Evolutionary conservation across 2,113 vertebrate species (phyloP), one percentile per base, ranked within the genome.

Genomic region (Gnathonemus echidnorhynchus): DNA sequence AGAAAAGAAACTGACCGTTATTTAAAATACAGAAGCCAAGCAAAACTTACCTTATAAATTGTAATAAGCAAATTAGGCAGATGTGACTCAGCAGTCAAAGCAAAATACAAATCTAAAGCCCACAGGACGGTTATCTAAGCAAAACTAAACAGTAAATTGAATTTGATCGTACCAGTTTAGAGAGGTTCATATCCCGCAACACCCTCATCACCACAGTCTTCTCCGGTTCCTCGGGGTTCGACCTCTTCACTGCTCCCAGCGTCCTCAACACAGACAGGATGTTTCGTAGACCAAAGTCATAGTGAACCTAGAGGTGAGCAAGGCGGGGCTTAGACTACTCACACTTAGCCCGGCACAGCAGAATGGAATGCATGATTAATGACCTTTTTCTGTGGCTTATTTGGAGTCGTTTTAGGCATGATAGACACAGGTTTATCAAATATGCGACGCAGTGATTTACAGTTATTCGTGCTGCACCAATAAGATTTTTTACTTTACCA

Each of bases 121-220:
- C 70, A 77, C 27, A 39, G 70, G 31, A 35, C 11, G 0, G 70
- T 39, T 39, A 74, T 27, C 27, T 35, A 77, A 24, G 62, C n/a
- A 77, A 35, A 77, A 77, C 70, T 42, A 88, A 45, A 80, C 11
- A 13, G 10, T 70, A 45, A 39, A 88, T 17, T 39, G 11, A 21
- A 56, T 62, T 49, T 80, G n/a, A 7, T 50, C 3, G 15, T 93
- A 96, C 96, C 95, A 96, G 93, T 92, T 96, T 96, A 89, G 96
- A 96, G 80, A 96, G 93, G 93, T 96, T 96, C 96, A 96, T 96
- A 92, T 96, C 96, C 50, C 95, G 92, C 50, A 96, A 94, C 90
- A 96, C 95, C 93, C 96, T 95, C 96, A 96, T 96, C 86, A 96
- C 95, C 24, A 96, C 92, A 0, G 95, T 96, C 90, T 95, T 95